A percentile compares a stretch with the other conserved stretches of the same genome.
Evolutionary conservation across 2,113 vertebrate genomes (phyloP).

Genomic region (Hyaena hyaena): DNA sequence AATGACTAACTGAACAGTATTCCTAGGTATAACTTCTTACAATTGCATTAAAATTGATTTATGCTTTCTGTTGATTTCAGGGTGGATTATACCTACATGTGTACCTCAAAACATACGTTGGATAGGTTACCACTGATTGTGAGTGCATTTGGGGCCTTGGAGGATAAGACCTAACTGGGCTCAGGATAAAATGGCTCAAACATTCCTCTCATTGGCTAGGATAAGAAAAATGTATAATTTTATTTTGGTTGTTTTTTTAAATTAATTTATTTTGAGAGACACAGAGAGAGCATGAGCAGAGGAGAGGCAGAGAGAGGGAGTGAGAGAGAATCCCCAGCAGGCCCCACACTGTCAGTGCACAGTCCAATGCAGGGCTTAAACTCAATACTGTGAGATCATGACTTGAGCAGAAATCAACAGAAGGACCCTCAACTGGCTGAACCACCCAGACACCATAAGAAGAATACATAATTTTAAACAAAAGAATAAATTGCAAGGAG

Average conservation of each 20-base stretch:
- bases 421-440: too few relatives aligned
- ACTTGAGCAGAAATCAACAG: too few relatives aligned
- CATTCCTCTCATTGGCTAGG: neutral
- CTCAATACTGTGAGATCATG: too few relatives aligned
- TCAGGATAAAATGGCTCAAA: neutral
- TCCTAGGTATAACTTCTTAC: neutral
- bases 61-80: neutral
- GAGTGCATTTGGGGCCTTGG: neutral
- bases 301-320: too few relatives aligned
- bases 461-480: neutral
- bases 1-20: neutral
- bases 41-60: conserved; percentile 18
- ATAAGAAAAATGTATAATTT: neutral
- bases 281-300: too few relatives aligned
- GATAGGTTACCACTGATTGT: neutral
- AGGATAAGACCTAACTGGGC: neutral
- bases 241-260: neutral
- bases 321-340: too few relatives aligned
- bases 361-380: too few relatives aligned
- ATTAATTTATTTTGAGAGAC: too few relatives aligned
- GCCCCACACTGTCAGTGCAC: too few relatives aligned
- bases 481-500: neutral
- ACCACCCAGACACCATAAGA: neutral
- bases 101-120: neutral
- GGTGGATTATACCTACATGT: neutral